Percentiles rank a stretch among this genome's conserved stretches.
These are phyloP conservation scores for Drosophila bocki DNA, from an alignment of 1,140 invertebrate species.

Conservation along the genomic window DNA sequence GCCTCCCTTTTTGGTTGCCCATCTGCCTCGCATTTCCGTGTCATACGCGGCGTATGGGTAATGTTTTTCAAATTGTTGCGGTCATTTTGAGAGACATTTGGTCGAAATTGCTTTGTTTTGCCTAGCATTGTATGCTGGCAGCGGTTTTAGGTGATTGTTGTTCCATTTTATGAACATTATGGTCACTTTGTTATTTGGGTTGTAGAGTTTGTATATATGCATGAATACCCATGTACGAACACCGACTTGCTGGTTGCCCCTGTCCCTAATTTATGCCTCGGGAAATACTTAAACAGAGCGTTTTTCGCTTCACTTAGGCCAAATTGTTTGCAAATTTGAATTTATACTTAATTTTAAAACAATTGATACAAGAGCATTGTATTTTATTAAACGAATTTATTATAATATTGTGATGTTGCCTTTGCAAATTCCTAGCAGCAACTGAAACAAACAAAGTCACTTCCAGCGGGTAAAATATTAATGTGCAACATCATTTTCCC, in stretches of 20 bases:
- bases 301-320: not conserved
- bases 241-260: not conserved
- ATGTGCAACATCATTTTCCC: constrained; percentile 37
- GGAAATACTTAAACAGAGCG: not conserved
- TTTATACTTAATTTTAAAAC: not conserved
- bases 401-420: no score
- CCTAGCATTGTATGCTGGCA: constrained; percentile 39
- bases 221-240: not conserved
- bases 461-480: constrained; percentile 16
- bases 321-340: not conserved
- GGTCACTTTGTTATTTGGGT: constrained; percentile 33
- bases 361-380: no score
- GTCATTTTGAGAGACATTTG: constrained; percentile 63
- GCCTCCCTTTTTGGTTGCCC: constrained; percentile 6
- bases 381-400: not conserved
- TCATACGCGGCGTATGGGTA: constrained; percentile 75
- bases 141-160: constrained; percentile 45
- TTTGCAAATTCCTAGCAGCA: no score
- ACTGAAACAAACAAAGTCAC: not conserved
- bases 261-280: not conserved
- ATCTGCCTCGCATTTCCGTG: constrained; percentile 33
- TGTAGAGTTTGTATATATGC: constrained; percentile 16
- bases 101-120: constrained; percentile 46
- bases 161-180: constrained; percentile 46
- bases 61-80: constrained; percentile 79